Conservation (phyloP, 2,113 vertebrate genomes). For the Microcebus ravelobensis region DNA sequence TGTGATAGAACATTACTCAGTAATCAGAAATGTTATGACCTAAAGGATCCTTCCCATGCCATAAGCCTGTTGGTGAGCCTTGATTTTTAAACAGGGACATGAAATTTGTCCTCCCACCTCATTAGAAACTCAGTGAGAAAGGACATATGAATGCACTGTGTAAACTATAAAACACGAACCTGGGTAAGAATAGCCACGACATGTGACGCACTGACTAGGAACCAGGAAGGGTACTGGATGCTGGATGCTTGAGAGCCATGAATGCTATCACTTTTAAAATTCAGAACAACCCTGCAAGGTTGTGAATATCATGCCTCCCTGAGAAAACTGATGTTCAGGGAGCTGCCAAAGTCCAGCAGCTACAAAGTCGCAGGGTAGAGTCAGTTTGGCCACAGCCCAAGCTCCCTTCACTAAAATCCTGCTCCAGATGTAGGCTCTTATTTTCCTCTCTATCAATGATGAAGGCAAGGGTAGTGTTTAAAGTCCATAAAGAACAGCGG, state of each 20-base stretch:
- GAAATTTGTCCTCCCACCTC: background rate
- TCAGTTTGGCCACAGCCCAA: background rate
- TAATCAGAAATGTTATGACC: background rate
- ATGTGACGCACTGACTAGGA: background rate
- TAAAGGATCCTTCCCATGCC: background rate
- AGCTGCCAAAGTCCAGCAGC: background rate
- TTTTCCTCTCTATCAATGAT: background rate
- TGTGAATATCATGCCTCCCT: background rate
- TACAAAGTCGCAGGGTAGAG: background rate
- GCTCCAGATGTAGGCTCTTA: background rate
- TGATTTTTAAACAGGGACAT: background rate
- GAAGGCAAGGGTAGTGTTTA: background rate
- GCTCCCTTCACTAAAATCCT: constrained; percentile 1
- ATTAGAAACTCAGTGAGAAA: background rate
- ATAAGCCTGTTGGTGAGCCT: background rate
- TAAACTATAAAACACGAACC: background rate
- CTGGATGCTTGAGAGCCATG: background rate
- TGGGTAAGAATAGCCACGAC: background rate
- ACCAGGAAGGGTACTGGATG: background rate
- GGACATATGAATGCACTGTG: background rate
- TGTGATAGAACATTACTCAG: background rate
- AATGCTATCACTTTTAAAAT: background rate
- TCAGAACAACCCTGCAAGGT: background rate
- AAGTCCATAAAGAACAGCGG: background rate
- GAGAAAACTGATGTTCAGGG: background rate